A percentile compares a stretch with the other conserved stretches of the same genome.
Evolutionary conservation across 2,113 vertebrate genomes (phyloP).

Genomic region (western clawed frog (Xenopus tropicalis)): DNA sequence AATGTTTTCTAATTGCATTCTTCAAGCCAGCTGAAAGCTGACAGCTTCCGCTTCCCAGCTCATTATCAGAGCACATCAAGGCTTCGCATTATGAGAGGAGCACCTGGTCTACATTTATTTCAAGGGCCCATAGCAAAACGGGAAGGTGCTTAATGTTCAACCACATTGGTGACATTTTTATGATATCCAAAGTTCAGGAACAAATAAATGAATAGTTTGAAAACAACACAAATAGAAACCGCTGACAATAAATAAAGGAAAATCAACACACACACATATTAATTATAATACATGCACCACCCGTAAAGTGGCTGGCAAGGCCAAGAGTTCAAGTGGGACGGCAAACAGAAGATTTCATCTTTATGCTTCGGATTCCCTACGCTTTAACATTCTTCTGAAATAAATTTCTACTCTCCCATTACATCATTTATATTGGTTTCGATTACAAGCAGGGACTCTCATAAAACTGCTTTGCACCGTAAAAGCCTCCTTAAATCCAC

Average conservation of each 20-base stretch:
- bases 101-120: constrained; percentile 85
- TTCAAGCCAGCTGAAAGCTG: constrained; percentile 71
- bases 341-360: constrained; percentile 24
- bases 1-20: constrained; percentile 76
- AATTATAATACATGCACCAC: constrained; percentile 75
- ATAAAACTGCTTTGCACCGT: constrained; percentile 10
- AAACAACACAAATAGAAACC: constrained; percentile 71
- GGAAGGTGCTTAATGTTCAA: constrained; percentile 89
- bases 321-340: constrained; percentile 63
- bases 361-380: constrained; percentile 14
- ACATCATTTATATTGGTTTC: constrained; percentile 21
- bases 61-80: constrained; percentile 83
- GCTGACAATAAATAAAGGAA: constrained; percentile 78
- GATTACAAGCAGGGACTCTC: constrained; percentile 18
- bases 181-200: constrained; percentile 74
- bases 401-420: constrained; percentile 40
- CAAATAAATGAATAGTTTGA: constrained; percentile 78
- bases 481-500: constrained; percentile 10
- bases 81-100: constrained; percentile 69
- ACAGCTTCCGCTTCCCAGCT: constrained; percentile 72
- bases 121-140: constrained; percentile 75
- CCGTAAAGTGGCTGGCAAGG: constrained; percentile 67
- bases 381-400: constrained; percentile 27
- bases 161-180: constrained; percentile 97
- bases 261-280: constrained; percentile 77